Conservation (phyloP, 2,888 invertebrate genomes). For the Coremacera marginata region DNA sequence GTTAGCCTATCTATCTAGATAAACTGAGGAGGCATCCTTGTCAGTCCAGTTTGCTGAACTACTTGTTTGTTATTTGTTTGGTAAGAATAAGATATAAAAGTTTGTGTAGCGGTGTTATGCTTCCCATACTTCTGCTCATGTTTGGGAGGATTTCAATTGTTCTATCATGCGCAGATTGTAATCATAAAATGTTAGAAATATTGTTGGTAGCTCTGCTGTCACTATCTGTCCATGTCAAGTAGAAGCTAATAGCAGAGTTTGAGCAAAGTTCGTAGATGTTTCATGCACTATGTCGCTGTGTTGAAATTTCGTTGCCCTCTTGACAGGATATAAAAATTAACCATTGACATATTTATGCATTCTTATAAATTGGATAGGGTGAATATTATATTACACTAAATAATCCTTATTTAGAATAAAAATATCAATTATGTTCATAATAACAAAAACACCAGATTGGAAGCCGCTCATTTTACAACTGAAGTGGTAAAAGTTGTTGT, state of each 20-base stretch:
- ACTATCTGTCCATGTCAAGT: conserved; percentile 10
- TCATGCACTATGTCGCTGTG: no score
- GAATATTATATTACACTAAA: no score
- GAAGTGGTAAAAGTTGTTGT: no score
- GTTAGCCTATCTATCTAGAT: neutral
- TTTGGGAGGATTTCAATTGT: conserved; percentile 51
- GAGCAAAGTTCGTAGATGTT: neutral
- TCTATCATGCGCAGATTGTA: conserved; percentile 56
- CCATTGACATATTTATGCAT: no score
- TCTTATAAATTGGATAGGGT: no score
- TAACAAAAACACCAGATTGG: no score
- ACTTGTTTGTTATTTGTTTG: neutral
- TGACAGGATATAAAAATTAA: no score
- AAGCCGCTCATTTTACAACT: no score
- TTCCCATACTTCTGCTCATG: conserved; percentile 39
- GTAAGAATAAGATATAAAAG: neutral
- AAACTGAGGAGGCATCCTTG: conserved; percentile 17
- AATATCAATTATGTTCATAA: no score
- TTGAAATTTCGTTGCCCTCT: no score
- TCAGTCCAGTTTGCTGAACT: conserved; percentile 45
- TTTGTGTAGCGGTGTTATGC: neutral
- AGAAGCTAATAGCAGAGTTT: neutral
- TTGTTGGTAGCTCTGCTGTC: neutral
- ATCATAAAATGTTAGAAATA: conserved; percentile 45
- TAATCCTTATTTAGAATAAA: no score